phyloP scores from a whole-genome alignment of 53 echinoderm and acorn worm genomes.

The Henricia sp. region DNA sequence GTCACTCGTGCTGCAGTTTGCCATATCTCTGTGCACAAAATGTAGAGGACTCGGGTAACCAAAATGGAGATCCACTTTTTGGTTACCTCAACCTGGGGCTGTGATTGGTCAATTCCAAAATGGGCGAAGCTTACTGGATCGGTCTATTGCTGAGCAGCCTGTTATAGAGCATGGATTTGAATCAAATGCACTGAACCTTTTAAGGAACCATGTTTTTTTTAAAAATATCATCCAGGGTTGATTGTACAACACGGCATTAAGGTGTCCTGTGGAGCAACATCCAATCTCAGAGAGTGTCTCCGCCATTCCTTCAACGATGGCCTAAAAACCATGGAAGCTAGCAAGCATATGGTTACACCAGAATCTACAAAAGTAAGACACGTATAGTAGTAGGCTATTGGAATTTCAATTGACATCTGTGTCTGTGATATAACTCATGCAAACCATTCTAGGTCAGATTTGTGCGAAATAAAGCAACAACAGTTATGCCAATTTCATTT shows the following conservation, averaged over 20 bases:
- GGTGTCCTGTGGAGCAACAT: slow-evolving; percentile 69
- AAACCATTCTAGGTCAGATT: too few species aligned
- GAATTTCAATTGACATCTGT: too few species aligned
- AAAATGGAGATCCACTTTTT: too few species aligned
- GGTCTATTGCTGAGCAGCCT: too few species aligned
- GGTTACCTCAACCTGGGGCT: too few species aligned
- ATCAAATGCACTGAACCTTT: background rate
- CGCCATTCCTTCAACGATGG: slow-evolving; percentile 74
- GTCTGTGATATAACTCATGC: too few species aligned
- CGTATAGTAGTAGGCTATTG: background rate
- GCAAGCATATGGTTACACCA: slow-evolving; percentile 65
- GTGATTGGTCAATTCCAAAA: too few species aligned
- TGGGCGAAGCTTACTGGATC: too few species aligned
- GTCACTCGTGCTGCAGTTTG: background rate
- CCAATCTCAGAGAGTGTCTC: slow-evolving; percentile 78
- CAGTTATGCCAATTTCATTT: too few species aligned
- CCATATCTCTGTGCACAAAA: too few species aligned
- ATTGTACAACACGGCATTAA: slow-evolving; percentile 83
- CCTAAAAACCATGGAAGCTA: slow-evolving; percentile 68
- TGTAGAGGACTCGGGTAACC: too few species aligned
- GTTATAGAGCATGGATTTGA: background rate
- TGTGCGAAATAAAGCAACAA: too few species aligned
- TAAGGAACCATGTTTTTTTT: background rate
- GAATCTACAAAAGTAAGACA: slow-evolving; percentile 70
- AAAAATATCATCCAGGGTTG: slow-evolving; percentile 69